Percentiles rank a stretch among this genome's conserved stretches.
phyloP scores from a whole-genome alignment of 2,888 invertebrate genomes.

The Daptonema setosum region DNA sequence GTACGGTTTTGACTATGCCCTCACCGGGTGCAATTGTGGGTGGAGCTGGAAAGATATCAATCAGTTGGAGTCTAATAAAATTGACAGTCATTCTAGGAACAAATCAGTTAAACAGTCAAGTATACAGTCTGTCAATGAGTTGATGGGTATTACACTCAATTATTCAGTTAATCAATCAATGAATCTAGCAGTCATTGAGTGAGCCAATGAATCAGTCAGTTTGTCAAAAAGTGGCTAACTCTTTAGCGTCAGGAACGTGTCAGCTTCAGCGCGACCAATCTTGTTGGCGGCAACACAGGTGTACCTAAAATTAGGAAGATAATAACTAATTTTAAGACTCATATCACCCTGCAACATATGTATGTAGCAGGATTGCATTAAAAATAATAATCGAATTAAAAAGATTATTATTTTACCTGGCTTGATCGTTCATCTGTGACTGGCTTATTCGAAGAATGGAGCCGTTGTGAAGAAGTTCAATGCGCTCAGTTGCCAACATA shows the following conservation, averaged over 20 bases:
- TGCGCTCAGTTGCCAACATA: slow-evolving; percentile 8
- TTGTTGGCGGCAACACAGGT: slow-evolving; percentile 30
- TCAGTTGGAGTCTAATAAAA: too few relatives aligned
- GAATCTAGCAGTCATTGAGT: too few relatives aligned
- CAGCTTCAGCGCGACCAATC: slow-evolving; percentile 24
- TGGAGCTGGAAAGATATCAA: slow-evolving; percentile 14
- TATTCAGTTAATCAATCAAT: too few relatives aligned
- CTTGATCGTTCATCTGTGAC: neutral
- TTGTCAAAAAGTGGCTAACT: slow-evolving; percentile 10
- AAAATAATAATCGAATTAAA: too few relatives aligned
- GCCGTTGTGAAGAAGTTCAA: slow-evolving; percentile 10
- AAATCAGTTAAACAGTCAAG: too few relatives aligned
- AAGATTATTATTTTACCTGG: neutral
- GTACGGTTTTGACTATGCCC: slow-evolving; percentile 23
- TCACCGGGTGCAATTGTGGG: slow-evolving; percentile 15
- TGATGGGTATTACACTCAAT: too few relatives aligned
- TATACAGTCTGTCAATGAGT: too few relatives aligned
- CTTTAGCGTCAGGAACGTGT: slow-evolving; percentile 20
- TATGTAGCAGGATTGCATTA: slow-evolving; percentile 10
- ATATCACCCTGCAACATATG: slow-evolving; percentile 25
- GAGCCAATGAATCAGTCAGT: too few relatives aligned
- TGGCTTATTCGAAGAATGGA: slow-evolving; percentile 2
- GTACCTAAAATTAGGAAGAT: too few relatives aligned
- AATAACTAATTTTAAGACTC: too few relatives aligned
- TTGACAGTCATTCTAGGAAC: too few relatives aligned